Conservation (phyloP, 2,113 vertebrate species). For the Malurus elegans region DNA sequence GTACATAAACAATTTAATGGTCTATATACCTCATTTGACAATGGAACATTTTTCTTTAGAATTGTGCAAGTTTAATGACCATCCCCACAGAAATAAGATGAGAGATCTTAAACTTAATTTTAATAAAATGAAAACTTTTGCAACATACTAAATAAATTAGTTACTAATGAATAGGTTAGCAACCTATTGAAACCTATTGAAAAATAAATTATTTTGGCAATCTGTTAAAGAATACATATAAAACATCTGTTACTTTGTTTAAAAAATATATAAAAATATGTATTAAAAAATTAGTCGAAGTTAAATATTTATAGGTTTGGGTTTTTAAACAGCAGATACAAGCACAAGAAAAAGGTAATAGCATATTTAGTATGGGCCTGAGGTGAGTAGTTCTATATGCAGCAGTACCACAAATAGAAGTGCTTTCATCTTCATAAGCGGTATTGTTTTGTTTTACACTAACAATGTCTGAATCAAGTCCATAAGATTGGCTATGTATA, state of each 20-base stretch:
- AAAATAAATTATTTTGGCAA: background rate
- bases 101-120: background rate
- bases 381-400: background rate
- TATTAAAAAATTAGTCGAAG: background rate
- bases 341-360: background rate
- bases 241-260: background rate
- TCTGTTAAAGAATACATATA: background rate
- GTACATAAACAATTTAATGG: background rate
- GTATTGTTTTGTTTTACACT: background rate
- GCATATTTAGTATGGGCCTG: background rate
- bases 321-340: background rate
- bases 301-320: background rate
- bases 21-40: background rate
- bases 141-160: background rate
- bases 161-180: background rate
- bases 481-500: background rate
- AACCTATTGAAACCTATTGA: no score
- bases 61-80: background rate
- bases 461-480: background rate
- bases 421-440: background rate
- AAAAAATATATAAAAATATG: background rate
- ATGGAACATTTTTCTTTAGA: background rate
- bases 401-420: background rate
- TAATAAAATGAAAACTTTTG: background rate
- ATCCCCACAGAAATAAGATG: background rate